A percentile compares a stretch with the other conserved stretches of the same genome.
Evolutionary conservation across 2,888 invertebrate species (phyloP).

Genomic region (Cheilosia scutellata): DNA sequence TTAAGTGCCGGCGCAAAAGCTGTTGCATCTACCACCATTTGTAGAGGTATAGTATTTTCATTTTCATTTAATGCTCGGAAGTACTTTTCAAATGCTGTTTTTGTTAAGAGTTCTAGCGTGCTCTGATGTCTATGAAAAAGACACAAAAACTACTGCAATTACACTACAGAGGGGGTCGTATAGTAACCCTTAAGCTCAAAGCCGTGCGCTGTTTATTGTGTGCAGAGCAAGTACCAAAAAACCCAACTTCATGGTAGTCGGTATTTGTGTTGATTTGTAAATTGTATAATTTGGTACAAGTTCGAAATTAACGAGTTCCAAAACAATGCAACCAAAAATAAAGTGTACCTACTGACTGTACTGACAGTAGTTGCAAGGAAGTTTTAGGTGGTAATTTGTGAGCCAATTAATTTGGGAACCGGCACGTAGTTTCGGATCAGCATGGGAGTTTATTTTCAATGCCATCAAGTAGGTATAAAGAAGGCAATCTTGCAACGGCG

Average conservation of each 20-base stretch:
- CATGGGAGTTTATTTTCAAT: slow-evolving; percentile 1
- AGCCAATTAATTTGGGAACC: slow-evolving; percentile 35
- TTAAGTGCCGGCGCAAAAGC: slow-evolving; percentile 31
- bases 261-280: slow-evolving; percentile 67
- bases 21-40: slow-evolving; percentile 14
- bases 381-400: slow-evolving; percentile 63
- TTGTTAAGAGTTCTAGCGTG: not conserved
- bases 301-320: slow-evolving; percentile 53
- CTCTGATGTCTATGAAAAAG: slow-evolving; percentile 6
- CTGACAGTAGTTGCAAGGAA: slow-evolving; percentile 32
- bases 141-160: not conserved
- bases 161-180: too few relatives aligned
- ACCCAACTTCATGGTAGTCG: slow-evolving; percentile 49
- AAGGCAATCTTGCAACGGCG: not conserved
- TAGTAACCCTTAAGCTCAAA: not conserved
- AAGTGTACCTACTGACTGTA: slow-evolving; percentile 10
- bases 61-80: slow-evolving; percentile 11
- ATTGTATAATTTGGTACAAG: slow-evolving; percentile 62
- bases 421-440: not conserved
- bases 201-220: not conserved
- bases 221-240: slow-evolving; percentile 40
- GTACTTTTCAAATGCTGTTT: slow-evolving; percentile 1
- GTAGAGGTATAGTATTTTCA: not conserved
- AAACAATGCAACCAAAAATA: slow-evolving; percentile 42
- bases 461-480: not conserved